Conservation (phyloP, 2,113 vertebrate species). For the Hyperoodon ampullatus region DNA sequence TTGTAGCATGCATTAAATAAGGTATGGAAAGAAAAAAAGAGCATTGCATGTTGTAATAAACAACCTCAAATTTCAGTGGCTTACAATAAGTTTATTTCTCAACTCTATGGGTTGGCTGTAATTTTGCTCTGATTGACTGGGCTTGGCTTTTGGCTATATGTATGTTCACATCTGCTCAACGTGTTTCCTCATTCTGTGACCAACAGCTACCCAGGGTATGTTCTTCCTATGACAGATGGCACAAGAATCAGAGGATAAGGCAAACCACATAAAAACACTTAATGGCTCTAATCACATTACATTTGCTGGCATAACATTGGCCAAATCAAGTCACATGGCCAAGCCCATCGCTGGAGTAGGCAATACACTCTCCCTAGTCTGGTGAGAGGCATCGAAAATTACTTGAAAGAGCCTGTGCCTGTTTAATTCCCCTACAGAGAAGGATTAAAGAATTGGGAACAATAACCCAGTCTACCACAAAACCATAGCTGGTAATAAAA, state of each 20-base stretch:
- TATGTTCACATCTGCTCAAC: conserved; percentile 10
- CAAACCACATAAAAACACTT: not conserved
- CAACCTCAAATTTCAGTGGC: not conserved
- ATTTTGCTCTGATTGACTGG: not conserved
- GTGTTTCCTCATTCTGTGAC: conserved; percentile 33
- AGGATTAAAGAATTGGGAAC: not conserved
- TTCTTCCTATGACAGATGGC: not conserved
- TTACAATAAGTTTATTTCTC: conserved; percentile 21
- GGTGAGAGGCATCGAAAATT: not conserved
- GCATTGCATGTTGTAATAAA: not conserved
- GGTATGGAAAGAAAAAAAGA: not conserved
- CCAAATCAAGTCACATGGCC: not conserved
- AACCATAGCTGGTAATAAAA: not conserved
- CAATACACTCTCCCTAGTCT: not conserved
- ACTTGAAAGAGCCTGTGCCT: not conserved
- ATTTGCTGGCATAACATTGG: not conserved
- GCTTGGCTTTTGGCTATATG: not conserved
- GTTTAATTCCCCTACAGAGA: not conserved
- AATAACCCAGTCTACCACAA: not conserved
- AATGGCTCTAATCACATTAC: not conserved
- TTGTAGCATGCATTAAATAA: not conserved
- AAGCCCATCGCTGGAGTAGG: not conserved
- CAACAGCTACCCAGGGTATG: not conserved
- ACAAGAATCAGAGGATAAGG: not conserved
- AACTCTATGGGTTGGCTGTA: not conserved